Conservation (phyloP, 2,888 invertebrate species). For the Crepidodera aurea region DNA sequence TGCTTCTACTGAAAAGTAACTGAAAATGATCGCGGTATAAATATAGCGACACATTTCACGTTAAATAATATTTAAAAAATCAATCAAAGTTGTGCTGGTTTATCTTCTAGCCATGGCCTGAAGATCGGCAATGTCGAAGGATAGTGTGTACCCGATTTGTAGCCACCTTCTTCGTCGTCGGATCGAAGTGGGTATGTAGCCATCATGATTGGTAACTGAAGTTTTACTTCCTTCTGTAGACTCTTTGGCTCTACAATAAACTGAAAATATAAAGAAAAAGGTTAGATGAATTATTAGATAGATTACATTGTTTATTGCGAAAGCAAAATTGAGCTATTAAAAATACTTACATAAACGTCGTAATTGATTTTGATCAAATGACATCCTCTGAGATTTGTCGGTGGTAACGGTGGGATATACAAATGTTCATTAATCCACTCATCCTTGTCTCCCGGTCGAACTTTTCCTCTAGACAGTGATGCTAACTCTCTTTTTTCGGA, state of each 20-base stretch:
- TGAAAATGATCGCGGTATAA: no score
- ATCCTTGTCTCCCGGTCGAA: conserved; percentile 81
- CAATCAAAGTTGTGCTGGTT: conserved; percentile 57
- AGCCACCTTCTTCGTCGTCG: conserved; percentile 70
- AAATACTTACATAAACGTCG: conserved; percentile 83
- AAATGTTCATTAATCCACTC: conserved; percentile 89
- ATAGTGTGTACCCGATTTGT: conserved; percentile 88
- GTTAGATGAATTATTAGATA: no score
- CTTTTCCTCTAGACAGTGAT: conserved; percentile 79
- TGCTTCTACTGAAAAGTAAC: no score
- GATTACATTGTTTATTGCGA: no score
- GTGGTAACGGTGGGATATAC: conserved; percentile 92
- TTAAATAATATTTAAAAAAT: no score
- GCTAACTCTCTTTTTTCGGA: conserved; percentile 88
- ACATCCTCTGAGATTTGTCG: conserved; percentile 92
- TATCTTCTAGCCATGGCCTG: conserved; percentile 87
- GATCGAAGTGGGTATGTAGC: conserved; percentile 88
- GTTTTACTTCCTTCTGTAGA: conserved; percentile 88
- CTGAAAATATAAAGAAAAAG: conserved; percentile 62
- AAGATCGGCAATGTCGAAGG: conserved; percentile 91
- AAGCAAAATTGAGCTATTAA: no score
- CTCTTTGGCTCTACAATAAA: conserved; percentile 92
- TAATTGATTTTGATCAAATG: conserved; percentile 93
- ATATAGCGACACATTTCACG: background rate
- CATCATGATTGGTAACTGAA: conserved; percentile 90